Percentiles rank a stretch among this genome's conserved stretches.
phyloP scores from a whole-genome alignment of 2,797 vertebrate species.

The Astyanax mexicanus region DNA sequence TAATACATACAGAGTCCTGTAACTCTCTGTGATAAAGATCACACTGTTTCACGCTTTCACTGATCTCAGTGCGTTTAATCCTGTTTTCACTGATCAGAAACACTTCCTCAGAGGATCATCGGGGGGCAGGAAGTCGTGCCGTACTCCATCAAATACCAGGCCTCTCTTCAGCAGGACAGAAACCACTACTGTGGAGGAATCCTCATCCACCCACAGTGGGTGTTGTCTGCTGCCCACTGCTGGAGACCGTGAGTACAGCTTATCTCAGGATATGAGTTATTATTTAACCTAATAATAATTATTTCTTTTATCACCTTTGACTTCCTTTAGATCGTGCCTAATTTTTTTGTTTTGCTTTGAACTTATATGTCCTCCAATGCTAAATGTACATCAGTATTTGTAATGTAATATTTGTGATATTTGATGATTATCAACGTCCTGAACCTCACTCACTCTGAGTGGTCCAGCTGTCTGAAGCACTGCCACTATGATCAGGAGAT shows the following conservation, averaged over 20 bases:
- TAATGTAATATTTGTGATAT: no score
- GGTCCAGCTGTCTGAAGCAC: no score
- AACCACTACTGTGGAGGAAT: conserved; percentile 79
- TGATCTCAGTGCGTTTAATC: neutral
- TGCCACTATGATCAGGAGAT: no score
- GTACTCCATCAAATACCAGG: conserved; percentile 77
- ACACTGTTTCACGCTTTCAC: neutral
- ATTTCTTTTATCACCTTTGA: no score
- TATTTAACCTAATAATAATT: no score
- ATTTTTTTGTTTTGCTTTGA: no score
- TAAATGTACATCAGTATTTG: no score
- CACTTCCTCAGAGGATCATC: conserved; percentile 71
- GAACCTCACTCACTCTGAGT: no score
- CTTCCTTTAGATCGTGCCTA: no score
- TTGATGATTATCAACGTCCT: no score
- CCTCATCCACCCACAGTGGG: conserved; percentile 72
- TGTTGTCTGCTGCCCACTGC: conserved; percentile 84
- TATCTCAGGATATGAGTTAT: no score
- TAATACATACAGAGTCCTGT: neutral
- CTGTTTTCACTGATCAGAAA: conserved; percentile 53
- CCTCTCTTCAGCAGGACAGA: conserved; percentile 65
- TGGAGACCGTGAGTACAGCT: conserved; percentile 80
- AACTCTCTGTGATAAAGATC: neutral
- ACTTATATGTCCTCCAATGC: no score
- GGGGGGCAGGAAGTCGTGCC: conserved; percentile 76